A percentile compares a stretch with the other conserved stretches of the same genome.
Evolutionary conservation across 1,140 invertebrate species (phyloP).

Genomic region (Adelges cooleyi): DNA sequence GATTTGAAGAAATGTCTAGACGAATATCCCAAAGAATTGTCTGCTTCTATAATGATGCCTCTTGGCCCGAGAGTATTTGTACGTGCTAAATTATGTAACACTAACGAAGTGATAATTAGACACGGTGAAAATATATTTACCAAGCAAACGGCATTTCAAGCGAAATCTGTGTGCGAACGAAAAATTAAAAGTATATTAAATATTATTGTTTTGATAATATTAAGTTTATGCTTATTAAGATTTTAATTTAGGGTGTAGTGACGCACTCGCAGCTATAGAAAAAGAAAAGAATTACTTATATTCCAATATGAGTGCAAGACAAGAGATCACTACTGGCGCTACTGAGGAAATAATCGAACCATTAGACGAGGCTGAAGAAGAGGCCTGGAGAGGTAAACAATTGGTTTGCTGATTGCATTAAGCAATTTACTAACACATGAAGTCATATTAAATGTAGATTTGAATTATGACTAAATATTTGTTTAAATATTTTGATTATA

Average conservation of each 20-base stretch:
- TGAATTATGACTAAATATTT: too few species aligned
- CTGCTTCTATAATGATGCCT: slow-evolving; percentile 47
- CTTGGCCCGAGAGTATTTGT: slow-evolving; percentile 53
- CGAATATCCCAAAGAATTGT: slow-evolving; percentile 33
- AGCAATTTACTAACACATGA: too few species aligned
- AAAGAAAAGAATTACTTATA: slow-evolving; percentile 42
- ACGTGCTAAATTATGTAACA: slow-evolving; percentile 55
- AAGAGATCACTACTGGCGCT: slow-evolving; percentile 37
- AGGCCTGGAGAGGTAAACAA: slow-evolving; percentile 45
- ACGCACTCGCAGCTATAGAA: slow-evolving; percentile 41
- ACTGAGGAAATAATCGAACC: slow-evolving; percentile 44
- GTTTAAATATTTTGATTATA: slow-evolving; percentile 36
- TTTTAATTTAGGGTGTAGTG: slow-evolving; percentile 37
- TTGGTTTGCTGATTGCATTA: too few species aligned
- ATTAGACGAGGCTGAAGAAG: slow-evolving; percentile 44
- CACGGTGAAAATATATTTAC: slow-evolving; percentile 57
- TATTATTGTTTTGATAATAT: too few species aligned
- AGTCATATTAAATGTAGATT: too few species aligned
- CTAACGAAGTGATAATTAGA: slow-evolving; percentile 56
- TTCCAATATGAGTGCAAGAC: slow-evolving; percentile 38
- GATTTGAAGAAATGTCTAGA: slow-evolving; percentile 29
- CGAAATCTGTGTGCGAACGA: slow-evolving; percentile 48
- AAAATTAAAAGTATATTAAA: slow-evolving; percentile 45
- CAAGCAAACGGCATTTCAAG: slow-evolving; percentile 53
- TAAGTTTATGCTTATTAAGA: neutral